phyloP scores from a whole-genome alignment of 92 coral and sea anemone species.

The Porites evermanni region DNA sequence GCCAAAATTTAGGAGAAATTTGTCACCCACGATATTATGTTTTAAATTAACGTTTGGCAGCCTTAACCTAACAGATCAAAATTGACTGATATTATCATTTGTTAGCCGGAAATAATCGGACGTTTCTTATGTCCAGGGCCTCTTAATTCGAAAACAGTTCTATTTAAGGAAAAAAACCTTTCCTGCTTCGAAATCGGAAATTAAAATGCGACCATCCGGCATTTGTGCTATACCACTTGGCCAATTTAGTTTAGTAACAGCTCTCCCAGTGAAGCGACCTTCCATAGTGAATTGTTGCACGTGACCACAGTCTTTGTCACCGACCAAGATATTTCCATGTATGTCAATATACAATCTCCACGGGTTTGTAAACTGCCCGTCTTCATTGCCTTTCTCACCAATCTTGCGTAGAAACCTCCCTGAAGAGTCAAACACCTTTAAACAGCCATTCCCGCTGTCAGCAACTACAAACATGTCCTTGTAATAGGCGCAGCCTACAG shows the following conservation, averaged over 20 bases:
- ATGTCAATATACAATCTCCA: constrained; percentile 7
- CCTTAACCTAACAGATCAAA: no score
- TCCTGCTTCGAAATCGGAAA: background rate
- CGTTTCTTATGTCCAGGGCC: no score
- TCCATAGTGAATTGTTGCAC: constrained; percentile 3
- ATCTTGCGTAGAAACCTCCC: constrained; percentile 8
- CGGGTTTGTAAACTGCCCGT: constrained; percentile 5
- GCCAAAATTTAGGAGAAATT: no score
- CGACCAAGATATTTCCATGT: background rate
- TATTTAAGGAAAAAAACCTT: background rate
- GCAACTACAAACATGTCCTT: background rate
- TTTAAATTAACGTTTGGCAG: no score
- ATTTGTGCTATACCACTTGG: constrained; percentile 2
- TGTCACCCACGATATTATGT: no score
- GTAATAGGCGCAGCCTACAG: background rate
- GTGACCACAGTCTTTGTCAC: background rate
- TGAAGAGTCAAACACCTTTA: background rate
- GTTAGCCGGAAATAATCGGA: no score
- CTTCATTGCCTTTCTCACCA: constrained; percentile 7
- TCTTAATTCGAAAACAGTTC: no score
- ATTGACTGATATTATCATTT: no score
- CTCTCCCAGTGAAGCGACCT: constrained; percentile 9
- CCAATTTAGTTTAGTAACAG: background rate
- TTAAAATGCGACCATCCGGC: background rate
- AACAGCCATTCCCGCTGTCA: background rate